A percentile compares a stretch with the other conserved stretches of the same genome.
Evolutionary conservation across 2,113 vertebrate species (phyloP).

Genomic region (Rhinolophus sinicus): DNA sequence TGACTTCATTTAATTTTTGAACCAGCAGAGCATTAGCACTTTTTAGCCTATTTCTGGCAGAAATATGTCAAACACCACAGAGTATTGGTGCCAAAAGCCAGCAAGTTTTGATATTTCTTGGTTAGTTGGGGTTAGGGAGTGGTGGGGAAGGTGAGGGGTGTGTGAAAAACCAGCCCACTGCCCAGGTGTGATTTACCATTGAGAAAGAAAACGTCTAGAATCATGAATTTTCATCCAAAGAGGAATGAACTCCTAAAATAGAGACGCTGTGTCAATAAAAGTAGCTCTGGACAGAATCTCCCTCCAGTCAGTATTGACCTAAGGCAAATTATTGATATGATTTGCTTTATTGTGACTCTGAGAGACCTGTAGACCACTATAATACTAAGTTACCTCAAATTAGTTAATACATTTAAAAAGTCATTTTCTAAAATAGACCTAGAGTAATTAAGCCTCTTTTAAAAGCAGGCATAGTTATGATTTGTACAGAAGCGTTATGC

Average conservation of each 20-base stretch:
- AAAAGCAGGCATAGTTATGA: slow-evolving; percentile 54
- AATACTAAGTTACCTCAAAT: slow-evolving; percentile 18
- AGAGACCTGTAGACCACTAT: background rate
- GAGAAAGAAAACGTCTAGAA: background rate
- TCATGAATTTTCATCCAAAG: background rate
- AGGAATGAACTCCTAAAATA: background rate
- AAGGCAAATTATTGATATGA: slow-evolving; percentile 36
- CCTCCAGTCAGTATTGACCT: background rate
- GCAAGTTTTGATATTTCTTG: background rate
- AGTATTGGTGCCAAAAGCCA: background rate
- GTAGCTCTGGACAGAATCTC: background rate
- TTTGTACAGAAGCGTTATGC: slow-evolving; percentile 67
- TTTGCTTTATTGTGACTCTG: slow-evolving; percentile 24
- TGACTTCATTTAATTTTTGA: background rate
- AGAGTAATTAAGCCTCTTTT: slow-evolving; percentile 60
- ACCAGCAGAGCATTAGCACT: background rate
- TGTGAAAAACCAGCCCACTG: background rate
- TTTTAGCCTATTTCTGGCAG: background rate
- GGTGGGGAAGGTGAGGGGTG: background rate
- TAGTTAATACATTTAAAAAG: slow-evolving; percentile 54
- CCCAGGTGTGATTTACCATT: background rate
- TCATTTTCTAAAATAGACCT: slow-evolving; percentile 62
- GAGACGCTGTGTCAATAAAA: background rate
- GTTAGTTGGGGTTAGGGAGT: background rate
- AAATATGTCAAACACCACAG: background rate